Conservation (phyloP, 2,113 vertebrate species). For the Xiphorhynchus elegans region DNA sequence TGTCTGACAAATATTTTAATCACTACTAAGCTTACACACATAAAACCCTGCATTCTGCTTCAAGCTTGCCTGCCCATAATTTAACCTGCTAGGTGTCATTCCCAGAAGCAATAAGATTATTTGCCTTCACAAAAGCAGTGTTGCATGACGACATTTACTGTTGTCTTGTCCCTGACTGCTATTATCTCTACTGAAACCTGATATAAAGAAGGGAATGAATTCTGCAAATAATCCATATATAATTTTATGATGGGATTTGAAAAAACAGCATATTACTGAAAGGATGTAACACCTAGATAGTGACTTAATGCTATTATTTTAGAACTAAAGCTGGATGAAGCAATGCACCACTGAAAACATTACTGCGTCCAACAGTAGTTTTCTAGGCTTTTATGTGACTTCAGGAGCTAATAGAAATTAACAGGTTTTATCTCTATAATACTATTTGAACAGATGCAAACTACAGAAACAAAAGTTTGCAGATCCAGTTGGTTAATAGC, state of each 20-base stretch:
- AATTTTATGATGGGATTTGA: neutral
- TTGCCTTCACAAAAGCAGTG: neutral
- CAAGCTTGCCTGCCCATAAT: neutral
- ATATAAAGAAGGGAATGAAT: neutral
- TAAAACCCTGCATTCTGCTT: neutral
- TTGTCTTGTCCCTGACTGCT: neutral
- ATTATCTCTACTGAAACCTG: constrained; percentile 8
- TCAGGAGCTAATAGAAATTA: constrained; percentile 19
- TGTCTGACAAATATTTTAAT: neutral
- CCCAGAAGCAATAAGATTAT: neutral
- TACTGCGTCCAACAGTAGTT: neutral
- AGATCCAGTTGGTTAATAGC: constrained; percentile 11
- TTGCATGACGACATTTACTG: neutral
- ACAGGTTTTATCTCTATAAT: neutral
- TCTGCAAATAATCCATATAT: constrained; percentile 31
- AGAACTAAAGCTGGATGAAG: neutral
- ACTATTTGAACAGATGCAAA: neutral
- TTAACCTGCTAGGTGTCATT: neutral
- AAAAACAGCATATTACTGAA: neutral
- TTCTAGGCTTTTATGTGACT: neutral
- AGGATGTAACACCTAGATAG: neutral
- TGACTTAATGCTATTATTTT: neutral
- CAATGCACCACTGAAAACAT: constrained; percentile 7
- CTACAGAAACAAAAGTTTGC: neutral
- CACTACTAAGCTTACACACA: neutral